Percentiles rank a stretch among this genome's conserved stretches.
phyloP scores from a whole-genome alignment of 2,888 invertebrate species.

The Idaea biselata region DNA sequence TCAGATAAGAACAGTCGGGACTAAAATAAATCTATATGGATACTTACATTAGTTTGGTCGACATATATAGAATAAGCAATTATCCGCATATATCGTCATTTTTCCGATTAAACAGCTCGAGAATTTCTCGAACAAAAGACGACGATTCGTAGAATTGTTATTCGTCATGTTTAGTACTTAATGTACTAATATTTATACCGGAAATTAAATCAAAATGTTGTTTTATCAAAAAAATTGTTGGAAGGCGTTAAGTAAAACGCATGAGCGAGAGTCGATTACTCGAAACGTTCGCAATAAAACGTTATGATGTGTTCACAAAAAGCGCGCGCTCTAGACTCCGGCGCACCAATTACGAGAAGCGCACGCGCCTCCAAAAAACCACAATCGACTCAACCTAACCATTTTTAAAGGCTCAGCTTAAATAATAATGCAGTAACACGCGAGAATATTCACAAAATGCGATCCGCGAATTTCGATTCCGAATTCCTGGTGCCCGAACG shows the following conservation, averaged over 20 bases:
- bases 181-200: neutral
- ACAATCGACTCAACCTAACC: constrained; percentile 61
- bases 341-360: constrained; percentile 71
- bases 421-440: constrained; percentile 81
- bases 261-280: constrained; percentile 27
- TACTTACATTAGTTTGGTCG: too few relatives aligned
- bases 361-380: constrained; percentile 78
- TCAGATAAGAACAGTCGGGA: too few relatives aligned
- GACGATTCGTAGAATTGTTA: too few relatives aligned
- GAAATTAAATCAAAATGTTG: neutral
- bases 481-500: constrained; percentile 62
- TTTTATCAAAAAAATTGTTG: neutral
- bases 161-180: too few relatives aligned
- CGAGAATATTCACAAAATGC: constrained; percentile 78
- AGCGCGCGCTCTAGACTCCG: constrained; percentile 49
- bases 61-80: too few relatives aligned
- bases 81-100: too few relatives aligned
- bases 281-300: constrained; percentile 41
- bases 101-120: too few relatives aligned
- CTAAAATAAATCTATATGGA: too few relatives aligned
- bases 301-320: constrained; percentile 45
- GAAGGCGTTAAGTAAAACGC: constrained; percentile 1
- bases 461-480: constrained; percentile 76
- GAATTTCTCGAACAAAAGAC: too few relatives aligned
- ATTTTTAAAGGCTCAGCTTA: constrained; percentile 72